These are phyloP conservation scores for Eupsittula cactorum DNA, from an alignment of 2,113 vertebrate species.

Conservation along the genomic window DNA sequence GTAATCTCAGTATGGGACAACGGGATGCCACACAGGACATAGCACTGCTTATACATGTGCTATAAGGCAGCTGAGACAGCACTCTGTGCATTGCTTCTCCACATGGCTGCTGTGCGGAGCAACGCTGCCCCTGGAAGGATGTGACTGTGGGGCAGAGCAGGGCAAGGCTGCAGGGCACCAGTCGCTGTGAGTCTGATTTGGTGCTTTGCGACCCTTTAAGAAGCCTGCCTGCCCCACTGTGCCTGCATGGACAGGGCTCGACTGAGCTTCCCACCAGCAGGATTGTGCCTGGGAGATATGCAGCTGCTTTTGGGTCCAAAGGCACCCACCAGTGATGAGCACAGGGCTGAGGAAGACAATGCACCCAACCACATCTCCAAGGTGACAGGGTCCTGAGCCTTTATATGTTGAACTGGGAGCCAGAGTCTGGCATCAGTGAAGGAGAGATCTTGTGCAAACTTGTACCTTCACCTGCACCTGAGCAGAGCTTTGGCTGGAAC, in stretches of 20 bases:
- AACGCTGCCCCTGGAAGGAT: background rate
- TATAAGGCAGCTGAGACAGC: background rate
- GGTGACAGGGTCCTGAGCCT: background rate
- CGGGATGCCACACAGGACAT: background rate
- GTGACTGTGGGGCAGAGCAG: background rate
- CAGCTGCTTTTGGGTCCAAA: background rate
- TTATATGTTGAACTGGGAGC: background rate
- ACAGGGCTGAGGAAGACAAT: background rate
- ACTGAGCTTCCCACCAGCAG: background rate
- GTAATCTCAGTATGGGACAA: background rate
- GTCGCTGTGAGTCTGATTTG: background rate
- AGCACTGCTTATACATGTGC: background rate
- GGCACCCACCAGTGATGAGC: background rate
- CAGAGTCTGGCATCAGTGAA: background rate
- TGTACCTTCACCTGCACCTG: background rate
- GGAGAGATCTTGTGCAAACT: background rate
- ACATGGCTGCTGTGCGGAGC: fast-evolving
- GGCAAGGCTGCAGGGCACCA: background rate
- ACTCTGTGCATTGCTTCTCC: fast-evolving
- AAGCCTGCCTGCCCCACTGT: fast-evolving
- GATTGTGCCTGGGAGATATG: background rate
- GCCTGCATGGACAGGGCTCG: background rate
- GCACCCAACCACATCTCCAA: fast-evolving
- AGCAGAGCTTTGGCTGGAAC: background rate
- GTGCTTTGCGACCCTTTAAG: background rate